A percentile compares a stretch with the other conserved stretches of the same genome.
Evolutionary conservation across 2,113 vertebrate genomes (phyloP).

Genomic region (Psammodynastes pulverulentus): DNA sequence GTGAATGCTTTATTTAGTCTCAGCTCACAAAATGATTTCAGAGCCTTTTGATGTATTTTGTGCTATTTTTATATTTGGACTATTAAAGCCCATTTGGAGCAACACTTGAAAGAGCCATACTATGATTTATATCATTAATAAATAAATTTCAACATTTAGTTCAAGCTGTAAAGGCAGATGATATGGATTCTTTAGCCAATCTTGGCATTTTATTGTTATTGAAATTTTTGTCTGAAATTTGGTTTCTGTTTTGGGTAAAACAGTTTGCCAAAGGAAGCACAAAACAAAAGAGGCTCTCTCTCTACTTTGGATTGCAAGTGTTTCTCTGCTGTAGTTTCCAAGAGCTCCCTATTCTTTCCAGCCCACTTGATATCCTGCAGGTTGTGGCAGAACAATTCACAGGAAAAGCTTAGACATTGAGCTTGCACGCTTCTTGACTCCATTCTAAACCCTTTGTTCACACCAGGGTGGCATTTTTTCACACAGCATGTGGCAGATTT

Average conservation of each 20-base stretch:
- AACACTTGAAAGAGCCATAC: not conserved
- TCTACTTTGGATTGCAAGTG: constrained; percentile 55
- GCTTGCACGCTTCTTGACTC: constrained; percentile 80
- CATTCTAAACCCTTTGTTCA: constrained; percentile 85
- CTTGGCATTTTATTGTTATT: constrained; percentile 51
- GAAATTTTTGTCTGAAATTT: constrained; percentile 51
- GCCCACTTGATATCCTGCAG: constrained; percentile 75
- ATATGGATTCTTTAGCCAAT: constrained; percentile 52
- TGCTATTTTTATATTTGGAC: not conserved
- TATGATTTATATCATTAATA: constrained; percentile 19
- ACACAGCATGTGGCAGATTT: constrained; percentile 81
- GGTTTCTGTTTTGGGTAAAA: constrained; percentile 68
- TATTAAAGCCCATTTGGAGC: not conserved
- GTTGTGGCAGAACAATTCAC: constrained; percentile 77
- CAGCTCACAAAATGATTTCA: constrained; percentile 1
- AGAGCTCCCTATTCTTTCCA: constrained; percentile 68
- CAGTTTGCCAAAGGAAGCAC: constrained; percentile 56
- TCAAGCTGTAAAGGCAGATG: constrained; percentile 27
- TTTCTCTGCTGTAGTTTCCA: constrained; percentile 66
- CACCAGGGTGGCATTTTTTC: constrained; percentile 84
- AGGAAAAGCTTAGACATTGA: constrained; percentile 79
- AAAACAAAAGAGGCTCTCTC: constrained; percentile 65
- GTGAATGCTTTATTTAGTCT: not conserved
- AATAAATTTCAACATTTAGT: constrained; percentile 41
- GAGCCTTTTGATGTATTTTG: not conserved